Percentiles rank a stretch among this genome's conserved stretches.
phyloP scores from a whole-genome alignment of 2,113 vertebrate genomes.

The Ailurus styani region DNA sequence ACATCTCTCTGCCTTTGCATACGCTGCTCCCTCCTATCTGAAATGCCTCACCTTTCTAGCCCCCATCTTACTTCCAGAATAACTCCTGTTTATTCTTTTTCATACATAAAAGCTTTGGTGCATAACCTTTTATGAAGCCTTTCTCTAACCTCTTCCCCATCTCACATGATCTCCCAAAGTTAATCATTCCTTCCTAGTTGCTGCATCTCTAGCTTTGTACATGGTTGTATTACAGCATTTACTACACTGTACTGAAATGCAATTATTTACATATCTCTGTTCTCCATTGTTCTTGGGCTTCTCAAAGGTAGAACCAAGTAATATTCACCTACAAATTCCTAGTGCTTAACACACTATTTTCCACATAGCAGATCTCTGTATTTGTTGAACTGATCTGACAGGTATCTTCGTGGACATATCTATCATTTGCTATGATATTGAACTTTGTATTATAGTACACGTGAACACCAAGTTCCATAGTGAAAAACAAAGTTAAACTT shows the following conservation, averaged over 20 bases:
- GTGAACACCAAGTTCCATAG: not conserved
- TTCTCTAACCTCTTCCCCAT: not conserved
- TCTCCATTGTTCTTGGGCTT: not conserved
- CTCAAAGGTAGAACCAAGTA: not conserved
- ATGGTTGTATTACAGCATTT: not conserved
- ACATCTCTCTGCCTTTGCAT: not conserved
- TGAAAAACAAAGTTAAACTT: not conserved
- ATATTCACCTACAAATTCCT: not conserved
- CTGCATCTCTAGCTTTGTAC: not conserved
- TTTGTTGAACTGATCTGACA: not conserved
- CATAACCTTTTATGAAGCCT: not conserved
- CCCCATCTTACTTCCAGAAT: not conserved
- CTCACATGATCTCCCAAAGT: not conserved
- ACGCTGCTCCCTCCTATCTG: not conserved
- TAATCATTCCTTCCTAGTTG: not conserved
- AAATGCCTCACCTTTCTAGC: not conserved
- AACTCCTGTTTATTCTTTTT: not conserved
- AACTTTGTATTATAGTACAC: not conserved
- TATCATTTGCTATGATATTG: not conserved
- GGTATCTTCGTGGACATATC: not conserved
- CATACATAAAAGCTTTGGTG: not conserved
- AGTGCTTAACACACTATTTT: not conserved
- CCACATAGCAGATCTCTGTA: not conserved
- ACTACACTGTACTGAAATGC: not conserved
- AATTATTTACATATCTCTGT: not conserved